These are phyloP conservation scores for Acanthosepion lycidas DNA, from an alignment of 2,888 invertebrate species.

Conservation along the genomic window DNA sequence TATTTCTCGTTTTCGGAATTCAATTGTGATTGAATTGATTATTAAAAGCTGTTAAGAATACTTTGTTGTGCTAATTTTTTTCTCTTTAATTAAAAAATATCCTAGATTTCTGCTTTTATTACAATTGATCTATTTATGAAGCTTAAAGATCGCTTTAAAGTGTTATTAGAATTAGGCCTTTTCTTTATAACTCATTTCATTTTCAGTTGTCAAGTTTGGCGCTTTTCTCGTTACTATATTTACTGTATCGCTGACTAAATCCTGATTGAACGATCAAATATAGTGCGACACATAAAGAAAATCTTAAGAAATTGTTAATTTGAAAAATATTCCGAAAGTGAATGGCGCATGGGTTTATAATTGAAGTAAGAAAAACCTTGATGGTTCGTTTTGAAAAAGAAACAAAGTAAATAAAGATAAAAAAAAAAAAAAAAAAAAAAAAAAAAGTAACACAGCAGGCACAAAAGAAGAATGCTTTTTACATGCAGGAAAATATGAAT, in stretches of 20 bases:
- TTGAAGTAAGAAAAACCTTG: too few species aligned
- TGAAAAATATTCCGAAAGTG: background rate
- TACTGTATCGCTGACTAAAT: background rate
- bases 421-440: background rate
- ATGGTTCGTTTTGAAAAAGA: background rate
- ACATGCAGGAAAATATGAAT: too few species aligned
- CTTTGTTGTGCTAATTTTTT: background rate
- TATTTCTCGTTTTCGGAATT: too few species aligned
- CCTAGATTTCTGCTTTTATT: background rate
- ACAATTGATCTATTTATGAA: background rate
- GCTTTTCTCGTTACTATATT: constrained; percentile 21
- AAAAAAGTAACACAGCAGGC: background rate
- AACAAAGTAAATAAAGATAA: background rate
- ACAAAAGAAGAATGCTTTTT: too few species aligned
- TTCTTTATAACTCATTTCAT: background rate
- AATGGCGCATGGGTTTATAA: background rate
- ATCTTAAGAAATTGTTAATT: background rate
- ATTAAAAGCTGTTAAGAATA: background rate
- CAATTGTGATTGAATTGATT: too few species aligned
- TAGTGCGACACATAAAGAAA: background rate
- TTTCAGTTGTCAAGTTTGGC: constrained; percentile 33
- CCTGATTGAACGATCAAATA: background rate
- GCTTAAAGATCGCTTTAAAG: background rate
- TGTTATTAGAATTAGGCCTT: background rate
- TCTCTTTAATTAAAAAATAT: background rate